These are phyloP conservation scores for Todiramphus chloris DNA, from an alignment of 2,113 vertebrate genomes.

Conservation along the genomic window DNA sequence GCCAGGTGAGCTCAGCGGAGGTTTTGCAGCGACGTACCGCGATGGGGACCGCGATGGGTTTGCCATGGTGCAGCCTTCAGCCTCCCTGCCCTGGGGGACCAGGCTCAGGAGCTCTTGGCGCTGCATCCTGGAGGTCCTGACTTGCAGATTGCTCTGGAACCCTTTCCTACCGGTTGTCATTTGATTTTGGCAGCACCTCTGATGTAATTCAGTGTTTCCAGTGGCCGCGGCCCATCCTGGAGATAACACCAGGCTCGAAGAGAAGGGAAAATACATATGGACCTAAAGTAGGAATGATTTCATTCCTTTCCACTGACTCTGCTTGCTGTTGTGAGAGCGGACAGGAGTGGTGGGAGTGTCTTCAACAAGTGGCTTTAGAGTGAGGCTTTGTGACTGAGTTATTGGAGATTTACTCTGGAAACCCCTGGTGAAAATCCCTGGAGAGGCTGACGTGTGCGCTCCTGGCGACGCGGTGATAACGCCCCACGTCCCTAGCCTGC, in stretches of 20 bases:
- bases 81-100: neutral
- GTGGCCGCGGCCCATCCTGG: neutral
- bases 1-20: neutral
- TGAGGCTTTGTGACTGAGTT: too few relatives aligned
- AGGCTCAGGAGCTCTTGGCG: neutral
- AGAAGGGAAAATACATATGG: neutral
- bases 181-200: slow-evolving; percentile 1
- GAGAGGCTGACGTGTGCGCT: too few relatives aligned
- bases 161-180: neutral
- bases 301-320: neutral
- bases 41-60: accelerated
- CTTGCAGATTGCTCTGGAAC: neutral
- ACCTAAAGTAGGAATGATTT: neutral
- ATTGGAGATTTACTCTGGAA: too few relatives aligned
- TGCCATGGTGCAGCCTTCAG: neutral
- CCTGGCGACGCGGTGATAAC: neutral
- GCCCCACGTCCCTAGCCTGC: neutral
- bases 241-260: neutral
- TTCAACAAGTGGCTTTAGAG: too few relatives aligned
- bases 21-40: accelerated
- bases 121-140: neutral
- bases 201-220: slow-evolving; percentile 24
- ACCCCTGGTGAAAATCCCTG: too few relatives aligned
- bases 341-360: too few relatives aligned
- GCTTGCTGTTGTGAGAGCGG: neutral